Evolutionary conservation across 2,797 vertebrate genomes (phyloP).

Genomic region (Poecilia picta): DNA sequence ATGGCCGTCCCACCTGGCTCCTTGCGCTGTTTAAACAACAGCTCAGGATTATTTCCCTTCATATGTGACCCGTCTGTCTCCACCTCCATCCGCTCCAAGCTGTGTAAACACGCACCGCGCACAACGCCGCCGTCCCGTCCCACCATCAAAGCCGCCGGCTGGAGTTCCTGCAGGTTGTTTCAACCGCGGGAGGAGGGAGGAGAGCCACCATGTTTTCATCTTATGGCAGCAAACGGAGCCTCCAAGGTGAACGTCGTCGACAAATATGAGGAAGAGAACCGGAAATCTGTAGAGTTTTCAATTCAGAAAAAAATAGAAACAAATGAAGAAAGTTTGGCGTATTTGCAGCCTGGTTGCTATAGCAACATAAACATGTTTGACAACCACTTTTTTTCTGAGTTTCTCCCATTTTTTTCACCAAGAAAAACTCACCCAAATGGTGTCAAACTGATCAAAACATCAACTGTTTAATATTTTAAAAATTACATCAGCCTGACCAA

Average conservation of each 20-base stretch:
- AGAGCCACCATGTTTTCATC: constrained; percentile 32
- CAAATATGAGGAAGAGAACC: too few species aligned
- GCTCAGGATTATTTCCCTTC: constrained; percentile 50
- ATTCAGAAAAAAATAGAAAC: too few species aligned
- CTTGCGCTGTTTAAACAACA: constrained; percentile 49
- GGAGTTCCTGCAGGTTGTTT: constrained; percentile 70
- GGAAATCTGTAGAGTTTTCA: too few species aligned
- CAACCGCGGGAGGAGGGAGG: constrained; percentile 48
- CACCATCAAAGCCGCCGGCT: constrained; percentile 62
- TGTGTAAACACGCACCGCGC: constrained; percentile 64
- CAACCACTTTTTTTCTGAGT: too few species aligned
- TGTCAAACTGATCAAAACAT: too few species aligned
- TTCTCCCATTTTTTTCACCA: too few species aligned
- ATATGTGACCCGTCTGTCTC: constrained; percentile 56
- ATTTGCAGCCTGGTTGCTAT: too few species aligned
- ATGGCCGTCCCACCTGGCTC: constrained; percentile 42
- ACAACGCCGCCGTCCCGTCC: constrained; percentile 59
- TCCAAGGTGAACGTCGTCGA: not conserved
- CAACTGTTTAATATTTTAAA: too few species aligned
- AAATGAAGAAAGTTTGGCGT: too few species aligned
- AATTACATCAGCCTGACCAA: too few species aligned
- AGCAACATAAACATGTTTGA: too few species aligned
- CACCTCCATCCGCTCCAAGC: constrained; percentile 69
- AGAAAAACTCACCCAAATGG: too few species aligned
- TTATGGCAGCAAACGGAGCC: constrained; percentile 5